A percentile compares a stretch with the other conserved stretches of the same genome.
phyloP scores from a whole-genome alignment of 1,140 invertebrate genomes.

The Lepeophtheirus salmonis region DNA sequence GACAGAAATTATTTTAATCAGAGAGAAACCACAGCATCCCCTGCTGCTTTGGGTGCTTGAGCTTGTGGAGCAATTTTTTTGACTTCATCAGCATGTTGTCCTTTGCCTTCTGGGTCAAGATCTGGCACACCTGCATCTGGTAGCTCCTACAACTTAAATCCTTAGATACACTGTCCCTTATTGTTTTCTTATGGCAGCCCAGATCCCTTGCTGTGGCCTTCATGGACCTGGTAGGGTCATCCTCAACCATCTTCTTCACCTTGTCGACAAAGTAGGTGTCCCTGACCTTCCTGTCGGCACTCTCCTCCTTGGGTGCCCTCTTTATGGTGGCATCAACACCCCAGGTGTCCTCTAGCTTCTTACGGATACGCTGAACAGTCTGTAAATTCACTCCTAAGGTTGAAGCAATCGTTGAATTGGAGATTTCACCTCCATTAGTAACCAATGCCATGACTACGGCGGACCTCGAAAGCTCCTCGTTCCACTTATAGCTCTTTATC shows the following conservation, averaged over 20 bases:
- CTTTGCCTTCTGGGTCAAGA: background rate
- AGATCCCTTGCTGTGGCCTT: background rate
- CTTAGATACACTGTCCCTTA: background rate
- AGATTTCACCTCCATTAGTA: background rate
- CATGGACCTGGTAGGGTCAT: background rate
- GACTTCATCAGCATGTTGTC: background rate
- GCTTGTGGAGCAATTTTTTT: background rate
- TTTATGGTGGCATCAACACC: background rate
- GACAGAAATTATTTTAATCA: constrained; percentile 3
- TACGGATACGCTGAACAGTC: background rate
- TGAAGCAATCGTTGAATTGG: background rate
- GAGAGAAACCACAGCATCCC: constrained; percentile 9
- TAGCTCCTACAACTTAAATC: background rate
- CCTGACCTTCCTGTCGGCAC: background rate
- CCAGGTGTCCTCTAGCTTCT: background rate
- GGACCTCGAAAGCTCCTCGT: background rate
- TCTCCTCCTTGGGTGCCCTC: background rate
- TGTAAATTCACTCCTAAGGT: background rate
- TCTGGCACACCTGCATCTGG: background rate
- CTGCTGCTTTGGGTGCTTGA: background rate
- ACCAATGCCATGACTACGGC: background rate
- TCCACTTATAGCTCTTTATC: background rate
- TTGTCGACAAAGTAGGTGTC: background rate
- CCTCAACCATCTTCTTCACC: background rate
- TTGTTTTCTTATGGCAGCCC: background rate